A percentile compares a stretch with the other conserved stretches of the same genome.
These are phyloP conservation scores for Danionella dracula DNA, from an alignment of 2,797 vertebrate genomes.

Conservation along the genomic window DNA sequence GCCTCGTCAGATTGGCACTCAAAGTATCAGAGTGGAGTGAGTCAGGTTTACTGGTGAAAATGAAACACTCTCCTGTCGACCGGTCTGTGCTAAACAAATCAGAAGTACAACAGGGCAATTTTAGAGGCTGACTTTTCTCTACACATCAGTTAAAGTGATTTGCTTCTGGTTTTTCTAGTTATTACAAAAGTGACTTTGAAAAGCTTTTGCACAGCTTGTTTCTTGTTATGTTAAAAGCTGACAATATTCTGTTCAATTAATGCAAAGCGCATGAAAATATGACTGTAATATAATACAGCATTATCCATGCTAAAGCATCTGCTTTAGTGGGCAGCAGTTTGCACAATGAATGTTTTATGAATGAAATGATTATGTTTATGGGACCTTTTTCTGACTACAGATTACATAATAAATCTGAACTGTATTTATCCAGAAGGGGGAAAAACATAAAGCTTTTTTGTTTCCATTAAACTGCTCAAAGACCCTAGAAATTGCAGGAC, in stretches of 20 bases:
- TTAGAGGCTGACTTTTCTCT: not conserved
- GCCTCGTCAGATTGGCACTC: slow-evolving; percentile 26
- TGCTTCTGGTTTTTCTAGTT: not conserved
- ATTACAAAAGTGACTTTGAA: slow-evolving; percentile 31
- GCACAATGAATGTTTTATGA: not conserved
- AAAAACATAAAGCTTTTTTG: too few relatives aligned
- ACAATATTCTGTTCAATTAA: slow-evolving; percentile 23
- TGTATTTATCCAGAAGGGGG: too few relatives aligned
- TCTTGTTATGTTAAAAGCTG: slow-evolving; percentile 30
- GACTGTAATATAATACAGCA: slow-evolving; percentile 8
- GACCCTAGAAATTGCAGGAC: too few relatives aligned
- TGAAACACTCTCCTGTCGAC: slow-evolving; percentile 16
- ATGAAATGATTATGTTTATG: slow-evolving; percentile 27
- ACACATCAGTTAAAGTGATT: slow-evolving; percentile 3
- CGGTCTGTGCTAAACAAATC: slow-evolving; percentile 3
- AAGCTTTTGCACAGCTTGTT: slow-evolving; percentile 38
- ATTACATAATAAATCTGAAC: slow-evolving; percentile 27
- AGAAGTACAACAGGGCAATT: slow-evolving; percentile 1
- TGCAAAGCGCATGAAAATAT: slow-evolving; percentile 33
- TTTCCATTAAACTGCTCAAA: too few relatives aligned
- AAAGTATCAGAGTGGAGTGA: slow-evolving; percentile 18
- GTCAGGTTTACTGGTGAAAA: slow-evolving; percentile 23
- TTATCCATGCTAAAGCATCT: slow-evolving; percentile 5
- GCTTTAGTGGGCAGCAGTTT: not conserved
- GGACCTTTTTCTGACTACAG: not conserved